Evolutionary conservation across 1,140 invertebrate species (phyloP).

Genomic region (Drosophila murphyi): DNA sequence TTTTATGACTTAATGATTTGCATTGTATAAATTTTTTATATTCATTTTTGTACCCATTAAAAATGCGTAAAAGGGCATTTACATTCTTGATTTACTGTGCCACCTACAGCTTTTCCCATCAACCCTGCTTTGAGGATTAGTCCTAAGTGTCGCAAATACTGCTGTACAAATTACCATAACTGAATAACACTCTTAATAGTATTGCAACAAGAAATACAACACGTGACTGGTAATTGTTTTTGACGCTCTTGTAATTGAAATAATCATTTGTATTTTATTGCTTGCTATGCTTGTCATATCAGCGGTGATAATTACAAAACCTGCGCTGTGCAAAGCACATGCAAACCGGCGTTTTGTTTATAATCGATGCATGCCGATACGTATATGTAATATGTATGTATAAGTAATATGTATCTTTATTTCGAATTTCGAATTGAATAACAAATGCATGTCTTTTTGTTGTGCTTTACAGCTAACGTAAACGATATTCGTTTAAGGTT

Average conservation of each 20-base stretch:
- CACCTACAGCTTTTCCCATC: no score
- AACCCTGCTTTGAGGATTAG: no score
- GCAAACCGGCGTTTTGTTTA: constrained; percentile 22
- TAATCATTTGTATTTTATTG: constrained; percentile 10
- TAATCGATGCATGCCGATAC: constrained; percentile 26
- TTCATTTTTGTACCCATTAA: no score
- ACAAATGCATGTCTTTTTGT: neutral
- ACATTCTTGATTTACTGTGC: no score
- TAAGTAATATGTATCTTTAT: neutral
- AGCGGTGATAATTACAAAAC: constrained; percentile 60
- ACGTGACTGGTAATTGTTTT: constrained; percentile 60
- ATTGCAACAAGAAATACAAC: constrained; percentile 56
- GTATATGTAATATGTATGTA: constrained; percentile 31
- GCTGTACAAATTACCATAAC: neutral
- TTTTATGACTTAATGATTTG: no score
- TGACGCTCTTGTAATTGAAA: constrained; percentile 33
- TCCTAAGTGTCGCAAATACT: neutral
- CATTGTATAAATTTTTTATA: no score
- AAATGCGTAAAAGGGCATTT: no score
- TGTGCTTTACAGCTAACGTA: neutral
- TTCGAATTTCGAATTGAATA: constrained; percentile 14
- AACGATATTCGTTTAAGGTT: constrained; percentile 7
- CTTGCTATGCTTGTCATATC: constrained; percentile 32
- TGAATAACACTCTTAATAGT: constrained; percentile 14
- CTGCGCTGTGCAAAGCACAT: constrained; percentile 23